phyloP scores from a whole-genome alignment of 2,113 vertebrate genomes.

The Pavo muticus region DNA sequence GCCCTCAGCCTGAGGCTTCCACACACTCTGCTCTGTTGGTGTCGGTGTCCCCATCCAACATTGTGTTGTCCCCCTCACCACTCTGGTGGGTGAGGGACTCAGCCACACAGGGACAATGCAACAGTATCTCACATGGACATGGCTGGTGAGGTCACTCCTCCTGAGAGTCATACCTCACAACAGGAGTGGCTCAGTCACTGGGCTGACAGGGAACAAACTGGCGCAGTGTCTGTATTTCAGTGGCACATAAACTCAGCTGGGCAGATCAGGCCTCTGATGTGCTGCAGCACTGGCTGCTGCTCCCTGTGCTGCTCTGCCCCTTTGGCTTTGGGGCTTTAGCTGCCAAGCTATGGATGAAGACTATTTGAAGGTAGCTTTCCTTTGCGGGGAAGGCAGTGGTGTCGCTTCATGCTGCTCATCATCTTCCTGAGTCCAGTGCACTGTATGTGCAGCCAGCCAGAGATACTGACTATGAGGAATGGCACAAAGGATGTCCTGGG shows the following conservation, averaged over 20 bases:
- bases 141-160: accelerated
- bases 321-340: not conserved
- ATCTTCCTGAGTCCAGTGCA: accelerated
- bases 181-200: not conserved
- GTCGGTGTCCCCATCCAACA: not conserved
- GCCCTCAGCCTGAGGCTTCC: accelerated
- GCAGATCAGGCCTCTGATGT: not conserved
- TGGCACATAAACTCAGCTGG: not conserved
- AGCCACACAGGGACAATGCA: accelerated
- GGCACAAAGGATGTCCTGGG: not conserved
- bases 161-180: too few relatives aligned
- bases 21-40: not conserved
- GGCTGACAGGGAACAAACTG: not conserved
- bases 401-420: not conserved
- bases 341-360: not conserved
- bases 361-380: not conserved
- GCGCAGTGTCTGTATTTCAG: not conserved
- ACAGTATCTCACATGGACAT: accelerated
- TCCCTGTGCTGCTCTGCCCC: not conserved
- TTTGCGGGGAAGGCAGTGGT: not conserved
- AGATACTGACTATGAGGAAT: not conserved
- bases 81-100: not conserved
- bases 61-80: not conserved
- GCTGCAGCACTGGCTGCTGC: not conserved
- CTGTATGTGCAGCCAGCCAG: not conserved